These are phyloP conservation scores for Rhodophaea formosa DNA, from an alignment of 2,888 invertebrate species.

Conservation along the genomic window DNA sequence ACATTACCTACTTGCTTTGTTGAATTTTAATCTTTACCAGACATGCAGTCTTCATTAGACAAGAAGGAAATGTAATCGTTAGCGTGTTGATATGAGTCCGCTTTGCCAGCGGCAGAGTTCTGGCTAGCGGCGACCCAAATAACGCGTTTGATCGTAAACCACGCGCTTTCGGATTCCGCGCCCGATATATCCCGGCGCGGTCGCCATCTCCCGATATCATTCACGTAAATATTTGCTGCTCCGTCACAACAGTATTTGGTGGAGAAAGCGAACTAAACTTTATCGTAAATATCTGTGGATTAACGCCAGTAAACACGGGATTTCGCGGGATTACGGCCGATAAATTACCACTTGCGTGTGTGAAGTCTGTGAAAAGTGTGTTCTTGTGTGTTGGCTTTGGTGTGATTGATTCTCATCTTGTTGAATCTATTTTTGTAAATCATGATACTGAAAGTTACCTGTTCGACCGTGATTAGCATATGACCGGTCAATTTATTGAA, in stretches of 20 bases:
- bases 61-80: background rate
- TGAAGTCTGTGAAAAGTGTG: background rate
- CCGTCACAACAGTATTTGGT: background rate
- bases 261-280: background rate
- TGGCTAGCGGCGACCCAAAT: slow-evolving; percentile 22
- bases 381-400: background rate
- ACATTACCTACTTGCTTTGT: too few species aligned
- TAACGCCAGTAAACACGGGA: background rate
- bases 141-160: slow-evolving; percentile 46
- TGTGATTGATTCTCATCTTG: background rate
- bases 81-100: background rate
- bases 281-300: slow-evolving; percentile 2
- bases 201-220: slow-evolving; percentile 1
- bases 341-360: background rate
- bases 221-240: slow-evolving; percentile 10
- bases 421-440: background rate
- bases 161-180: slow-evolving; percentile 36
- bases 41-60: background rate
- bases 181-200: slow-evolving; percentile 40
- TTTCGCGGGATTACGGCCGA: background rate
- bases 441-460: background rate
- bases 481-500: too few species aligned
- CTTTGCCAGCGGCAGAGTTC: slow-evolving; percentile 9
- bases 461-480: too few species aligned
- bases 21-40: too few species aligned